Conservation (phyloP, 2,113 vertebrate species). For the Bungarus multicinctus region DNA sequence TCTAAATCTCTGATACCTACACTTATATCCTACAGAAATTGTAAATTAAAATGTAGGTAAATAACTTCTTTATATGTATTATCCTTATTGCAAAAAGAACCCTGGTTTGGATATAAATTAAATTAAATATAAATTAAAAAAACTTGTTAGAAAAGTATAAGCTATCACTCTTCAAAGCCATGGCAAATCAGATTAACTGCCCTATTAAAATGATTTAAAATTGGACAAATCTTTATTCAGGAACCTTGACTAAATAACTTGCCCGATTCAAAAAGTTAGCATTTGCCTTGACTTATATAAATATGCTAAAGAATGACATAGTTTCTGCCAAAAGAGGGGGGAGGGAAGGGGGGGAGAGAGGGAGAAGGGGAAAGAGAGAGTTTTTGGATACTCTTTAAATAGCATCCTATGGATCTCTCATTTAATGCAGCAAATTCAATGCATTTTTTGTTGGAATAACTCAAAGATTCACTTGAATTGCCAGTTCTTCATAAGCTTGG, state of each 20-base stretch:
- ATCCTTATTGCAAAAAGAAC: not conserved
- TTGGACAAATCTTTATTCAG: not conserved
- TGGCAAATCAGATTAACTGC: not conserved
- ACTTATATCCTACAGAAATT: not conserved
- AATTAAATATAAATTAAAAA: no score
- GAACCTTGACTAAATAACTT: not conserved
- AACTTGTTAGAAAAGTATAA: not conserved
- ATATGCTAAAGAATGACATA: not conserved
- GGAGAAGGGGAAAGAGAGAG: not conserved
- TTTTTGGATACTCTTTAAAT: not conserved
- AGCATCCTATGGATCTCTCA: not conserved
- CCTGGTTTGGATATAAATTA: not conserved
- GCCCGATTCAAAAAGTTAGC: not conserved
- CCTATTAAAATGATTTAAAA: not conserved
- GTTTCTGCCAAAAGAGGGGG: not conserved
- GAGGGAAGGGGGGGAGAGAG: no score
- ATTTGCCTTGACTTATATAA: not conserved
- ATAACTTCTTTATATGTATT: not conserved
- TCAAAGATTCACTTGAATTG: not conserved
- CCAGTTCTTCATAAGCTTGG: not conserved
- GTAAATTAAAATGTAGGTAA: not conserved
- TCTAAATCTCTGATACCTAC: not conserved
- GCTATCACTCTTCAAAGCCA: not conserved
- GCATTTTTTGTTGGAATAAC: not conserved
- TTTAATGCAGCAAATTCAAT: not conserved